phyloP scores from a whole-genome alignment of 2,888 invertebrate species.

The Polia nebulosa region DNA sequence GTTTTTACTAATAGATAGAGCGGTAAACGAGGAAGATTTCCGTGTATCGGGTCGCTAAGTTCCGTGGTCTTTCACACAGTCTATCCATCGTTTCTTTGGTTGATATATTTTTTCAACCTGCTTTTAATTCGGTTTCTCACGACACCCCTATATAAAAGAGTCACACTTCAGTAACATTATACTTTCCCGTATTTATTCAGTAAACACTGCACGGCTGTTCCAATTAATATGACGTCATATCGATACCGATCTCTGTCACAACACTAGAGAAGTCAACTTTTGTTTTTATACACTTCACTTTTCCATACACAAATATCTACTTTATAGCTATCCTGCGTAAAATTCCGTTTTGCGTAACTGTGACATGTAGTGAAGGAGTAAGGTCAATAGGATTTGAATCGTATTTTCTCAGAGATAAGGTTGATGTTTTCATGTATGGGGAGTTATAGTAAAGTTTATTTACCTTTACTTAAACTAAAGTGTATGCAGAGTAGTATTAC shows the following conservation, averaged over 20 bases:
- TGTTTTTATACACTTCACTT: slow-evolving; percentile 29
- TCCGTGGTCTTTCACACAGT: no score
- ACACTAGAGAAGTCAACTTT: slow-evolving; percentile 36
- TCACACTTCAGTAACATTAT: background rate
- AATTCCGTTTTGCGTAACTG: background rate
- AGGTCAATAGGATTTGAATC: background rate
- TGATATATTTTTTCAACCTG: no score
- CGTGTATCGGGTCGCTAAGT: no score
- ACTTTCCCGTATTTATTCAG: slow-evolving; percentile 17
- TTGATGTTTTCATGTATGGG: background rate
- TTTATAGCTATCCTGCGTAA: background rate
- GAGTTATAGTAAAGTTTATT: slow-evolving; percentile 48
- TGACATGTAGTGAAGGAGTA: background rate
- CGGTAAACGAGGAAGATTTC: no score
- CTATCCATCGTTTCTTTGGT: no score
- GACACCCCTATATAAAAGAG: background rate
- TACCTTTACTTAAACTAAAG: slow-evolving; percentile 45
- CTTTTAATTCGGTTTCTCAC: background rate
- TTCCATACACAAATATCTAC: background rate
- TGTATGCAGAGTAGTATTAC: slow-evolving; percentile 3
- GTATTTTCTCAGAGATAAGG: accelerated
- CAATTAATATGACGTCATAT: slow-evolving; percentile 45
- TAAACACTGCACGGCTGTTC: slow-evolving; percentile 5
- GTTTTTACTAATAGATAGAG: no score
- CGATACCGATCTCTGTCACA: slow-evolving; percentile 32